Conservation (phyloP, 2,888 invertebrate genomes). For the Drosophila anomalipes region DNA sequence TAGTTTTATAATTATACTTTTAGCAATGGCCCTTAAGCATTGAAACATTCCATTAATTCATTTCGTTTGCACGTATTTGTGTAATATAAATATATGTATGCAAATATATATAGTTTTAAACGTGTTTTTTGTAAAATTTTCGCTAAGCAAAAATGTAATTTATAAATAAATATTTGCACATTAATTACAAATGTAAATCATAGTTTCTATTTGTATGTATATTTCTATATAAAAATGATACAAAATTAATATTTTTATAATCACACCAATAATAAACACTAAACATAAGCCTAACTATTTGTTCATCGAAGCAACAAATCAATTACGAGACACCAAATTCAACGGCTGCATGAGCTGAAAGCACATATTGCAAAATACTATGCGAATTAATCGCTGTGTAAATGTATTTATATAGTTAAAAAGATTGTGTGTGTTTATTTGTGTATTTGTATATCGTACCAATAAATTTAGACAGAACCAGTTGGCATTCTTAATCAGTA, state of each 20-base stretch:
- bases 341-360: slow-evolving; percentile 39
- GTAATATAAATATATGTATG: slow-evolving; percentile 7
- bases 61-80: slow-evolving; percentile 13
- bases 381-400: slow-evolving; percentile 50
- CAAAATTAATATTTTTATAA: slow-evolving; percentile 60
- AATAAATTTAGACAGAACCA: slow-evolving; percentile 48
- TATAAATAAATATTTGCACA: slow-evolving; percentile 53
- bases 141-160: slow-evolving; percentile 72
- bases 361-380: slow-evolving; percentile 46
- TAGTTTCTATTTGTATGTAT: slow-evolving; percentile 48
- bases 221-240: slow-evolving; percentile 66
- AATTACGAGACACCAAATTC: slow-evolving; percentile 58
- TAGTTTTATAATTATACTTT: slow-evolving; percentile 40
- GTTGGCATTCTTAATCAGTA: slow-evolving; percentile 30
- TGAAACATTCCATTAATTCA: slow-evolving; percentile 28
- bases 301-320: slow-evolving; percentile 51
- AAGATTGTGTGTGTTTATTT: slow-evolving; percentile 24
- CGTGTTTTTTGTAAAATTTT: slow-evolving; percentile 49
- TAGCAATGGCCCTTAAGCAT: slow-evolving; percentile 54
- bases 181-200: slow-evolving; percentile 52
- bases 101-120: slow-evolving; percentile 30
- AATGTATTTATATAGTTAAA: slow-evolving; percentile 24
- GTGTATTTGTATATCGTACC: slow-evolving; percentile 20
- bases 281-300: slow-evolving; percentile 66
- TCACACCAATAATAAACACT: slow-evolving; percentile 76